phyloP scores from a whole-genome alignment of 2,113 vertebrate species.

The Sinocyclocheilus anshuiensis region DNA sequence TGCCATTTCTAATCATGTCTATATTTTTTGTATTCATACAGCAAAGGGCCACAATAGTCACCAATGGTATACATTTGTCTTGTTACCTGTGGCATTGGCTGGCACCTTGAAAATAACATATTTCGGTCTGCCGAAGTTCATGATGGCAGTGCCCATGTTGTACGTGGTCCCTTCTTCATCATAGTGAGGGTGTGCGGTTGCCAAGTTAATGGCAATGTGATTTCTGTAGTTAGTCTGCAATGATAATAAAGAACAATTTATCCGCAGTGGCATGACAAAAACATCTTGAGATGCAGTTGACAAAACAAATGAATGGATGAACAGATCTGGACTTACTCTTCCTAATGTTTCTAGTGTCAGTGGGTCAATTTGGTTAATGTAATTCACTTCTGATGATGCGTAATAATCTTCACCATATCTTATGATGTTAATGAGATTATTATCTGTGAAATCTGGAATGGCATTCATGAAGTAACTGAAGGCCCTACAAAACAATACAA shows the following conservation, averaged over 20 bases:
- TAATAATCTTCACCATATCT: slow-evolving; percentile 88
- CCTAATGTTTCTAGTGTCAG: slow-evolving; percentile 84
- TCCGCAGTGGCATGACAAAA: neutral
- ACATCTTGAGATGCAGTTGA: neutral
- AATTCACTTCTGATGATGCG: slow-evolving; percentile 89
- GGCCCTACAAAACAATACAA: slow-evolving; percentile 69
- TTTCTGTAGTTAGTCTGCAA: slow-evolving; percentile 87
- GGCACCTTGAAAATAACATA: slow-evolving; percentile 90
- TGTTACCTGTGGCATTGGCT: slow-evolving; percentile 74
- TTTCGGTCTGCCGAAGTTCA: slow-evolving; percentile 84
- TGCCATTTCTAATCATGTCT: too few relatives aligned
- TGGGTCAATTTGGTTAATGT: slow-evolving; percentile 87
- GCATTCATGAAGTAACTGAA: slow-evolving; percentile 85
- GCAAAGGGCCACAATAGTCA: too few relatives aligned
- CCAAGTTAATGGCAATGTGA: slow-evolving; percentile 83
- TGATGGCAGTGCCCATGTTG: slow-evolving; percentile 91
- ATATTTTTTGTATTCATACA: neutral
- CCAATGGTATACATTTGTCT: too few relatives aligned
- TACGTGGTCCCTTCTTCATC: slow-evolving; percentile 85
- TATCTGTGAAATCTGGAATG: slow-evolving; percentile 95
- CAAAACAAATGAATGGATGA: neutral
- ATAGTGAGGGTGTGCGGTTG: slow-evolving; percentile 93
- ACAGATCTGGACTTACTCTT: slow-evolving; percentile 74
- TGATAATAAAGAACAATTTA: neutral
- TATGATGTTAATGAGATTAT: slow-evolving; percentile 93